Evolutionary conservation across 2,888 invertebrate species (phyloP), one percentile per base, ranked within the genome.

Genomic region (Leucophenga montana): DNA sequence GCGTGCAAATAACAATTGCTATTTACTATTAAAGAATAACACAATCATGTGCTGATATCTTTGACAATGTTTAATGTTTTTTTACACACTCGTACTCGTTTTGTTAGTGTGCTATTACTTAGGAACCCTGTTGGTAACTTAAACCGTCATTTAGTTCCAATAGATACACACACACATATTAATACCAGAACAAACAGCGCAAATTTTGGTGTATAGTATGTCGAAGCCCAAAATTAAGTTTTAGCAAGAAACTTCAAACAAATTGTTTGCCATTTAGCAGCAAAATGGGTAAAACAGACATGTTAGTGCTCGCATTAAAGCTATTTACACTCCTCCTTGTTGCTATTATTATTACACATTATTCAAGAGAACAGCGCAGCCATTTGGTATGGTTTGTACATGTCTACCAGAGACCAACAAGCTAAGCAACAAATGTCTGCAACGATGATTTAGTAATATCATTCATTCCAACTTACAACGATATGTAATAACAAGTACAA

Each of bases 241-340:
- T 59, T n/a, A 16, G 33, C 6, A 48, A 46, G 6, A 39, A 39
- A 46, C 9, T 46, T 64, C 14, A 46, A 64, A 64, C 48, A 64
- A 64, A 64, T 64, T 64, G 48, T 64, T 46, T 22, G 62, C 16
- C 62, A 64, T 64, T 64, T 64, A 48, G 4, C 27, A 64, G 16
- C 13, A 2, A 48, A 48, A 48, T 18, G 6, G 5, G 48, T 22
- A 27, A 13, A 27, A 13, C n/a, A 61, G 31, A 61, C 13, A 4
- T 31, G 61, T 39, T 61, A 39, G 4, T 39, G 1, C 39, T 11
- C 8, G 11, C 1, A 39, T 39, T 18, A n/a, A 56, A 6, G 27
- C 31, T 11, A 59, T 59, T 2, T 31, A 4, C 31, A 16, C 18
- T 54, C 18, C 54, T 20, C 9, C 1, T 20, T 20, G 13, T 20